Base-by-base conservation (phyloP, 2,797 vertebrate species). In the Remorina albescens region DNA sequence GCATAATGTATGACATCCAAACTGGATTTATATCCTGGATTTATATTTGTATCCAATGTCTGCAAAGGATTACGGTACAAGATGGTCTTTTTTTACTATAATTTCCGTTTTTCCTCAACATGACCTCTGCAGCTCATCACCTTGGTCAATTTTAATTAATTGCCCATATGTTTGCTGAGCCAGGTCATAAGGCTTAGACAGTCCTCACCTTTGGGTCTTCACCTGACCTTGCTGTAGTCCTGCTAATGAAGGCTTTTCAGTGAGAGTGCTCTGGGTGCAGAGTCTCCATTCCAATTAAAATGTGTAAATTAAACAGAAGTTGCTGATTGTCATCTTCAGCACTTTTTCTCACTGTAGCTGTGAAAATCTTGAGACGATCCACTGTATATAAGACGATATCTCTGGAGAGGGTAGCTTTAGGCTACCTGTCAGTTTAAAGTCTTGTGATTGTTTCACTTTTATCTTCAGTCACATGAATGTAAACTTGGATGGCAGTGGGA, bases 271-370 rank as follows among this genome's bases (percentile, higher is more conserved):
- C 76, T 69, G 82, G 85, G 87, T 84, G 76, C 74, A 57, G 53
- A 64, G 82, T 61, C 88, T 88, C 87, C 65, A 56, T 86, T 85
- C 93, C 92, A 93, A 94, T 95, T 95, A 94, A 93, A 95, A 93
- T 83, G 91, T 93, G 91, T 91, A 91, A 93, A 94, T 94, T 90
- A 90, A 90, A 89, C 73, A 61, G 81, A 85, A 73, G 70, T 67
- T 78, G 81, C 83, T 82, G 80, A 89, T 82, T 74, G 84, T 92
- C 82, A 87, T 78, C 81, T 83, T 81, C 70, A 77, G 69, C 74
- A 44, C 68, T 74, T 54, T 79, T 32, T n/a, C 60, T 74, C 67
- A 63, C 49, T 63, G 23, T 4, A 8, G 11, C 37, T 41, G 37
- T 54, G 19, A 60, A 76, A 81, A 54, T 76, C 28, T 60, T 19